These are phyloP conservation scores for Chloroceryle aenea DNA, from an alignment of 2,113 vertebrate genomes.

Conservation along the genomic window DNA sequence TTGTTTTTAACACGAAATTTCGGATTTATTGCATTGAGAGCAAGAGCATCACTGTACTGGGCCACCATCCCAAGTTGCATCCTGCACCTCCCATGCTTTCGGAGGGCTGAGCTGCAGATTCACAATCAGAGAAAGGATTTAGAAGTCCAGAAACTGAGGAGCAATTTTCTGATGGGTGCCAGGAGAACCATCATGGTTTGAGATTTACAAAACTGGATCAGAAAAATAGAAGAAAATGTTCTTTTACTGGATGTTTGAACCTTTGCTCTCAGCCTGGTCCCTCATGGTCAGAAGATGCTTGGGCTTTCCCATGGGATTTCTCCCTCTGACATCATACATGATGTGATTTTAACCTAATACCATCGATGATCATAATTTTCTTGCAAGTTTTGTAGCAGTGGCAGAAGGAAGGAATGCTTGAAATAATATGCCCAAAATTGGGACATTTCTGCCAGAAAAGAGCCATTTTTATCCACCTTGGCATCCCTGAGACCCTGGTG, in stretches of 20 bases:
- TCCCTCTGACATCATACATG: neutral
- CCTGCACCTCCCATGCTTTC: accelerated
- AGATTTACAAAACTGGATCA: neutral
- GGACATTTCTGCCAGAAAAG: neutral
- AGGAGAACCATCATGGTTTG: neutral
- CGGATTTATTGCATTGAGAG: neutral
- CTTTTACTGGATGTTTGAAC: neutral
- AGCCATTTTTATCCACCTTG: neutral
- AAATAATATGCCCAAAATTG: neutral
- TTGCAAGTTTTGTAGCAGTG: neutral
- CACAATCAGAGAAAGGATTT: neutral
- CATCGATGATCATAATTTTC: neutral
- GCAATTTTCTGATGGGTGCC: neutral
- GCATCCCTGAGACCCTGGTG: neutral
- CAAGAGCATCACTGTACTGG: accelerated
- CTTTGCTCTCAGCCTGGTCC: neutral
- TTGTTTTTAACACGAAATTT: neutral
- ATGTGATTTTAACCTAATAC: neutral
- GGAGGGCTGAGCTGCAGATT: neutral
- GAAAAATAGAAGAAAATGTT: neutral
- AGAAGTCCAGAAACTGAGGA: neutral
- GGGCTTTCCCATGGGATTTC: neutral
- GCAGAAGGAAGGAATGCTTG: neutral
- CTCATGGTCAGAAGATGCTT: neutral
- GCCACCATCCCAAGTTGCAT: neutral